These are phyloP conservation scores for Microtus oregoni DNA, from an alignment of 2,113 vertebrate genomes.

Conservation along the genomic window DNA sequence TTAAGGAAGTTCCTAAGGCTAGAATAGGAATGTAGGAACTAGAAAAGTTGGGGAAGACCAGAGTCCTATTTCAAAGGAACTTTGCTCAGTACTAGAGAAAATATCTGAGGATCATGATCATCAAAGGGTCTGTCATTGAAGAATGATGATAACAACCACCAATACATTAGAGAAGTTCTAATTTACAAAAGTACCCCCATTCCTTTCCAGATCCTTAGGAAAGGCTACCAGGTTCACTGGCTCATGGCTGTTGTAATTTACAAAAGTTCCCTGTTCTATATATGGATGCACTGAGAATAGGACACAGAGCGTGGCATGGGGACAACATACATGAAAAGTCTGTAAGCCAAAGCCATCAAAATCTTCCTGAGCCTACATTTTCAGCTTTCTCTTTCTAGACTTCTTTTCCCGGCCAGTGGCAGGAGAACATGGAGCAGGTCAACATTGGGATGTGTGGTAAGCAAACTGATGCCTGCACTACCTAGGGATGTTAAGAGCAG, in stretches of 20 bases:
- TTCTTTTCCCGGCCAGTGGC: not conserved
- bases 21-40: not conserved
- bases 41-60: not conserved
- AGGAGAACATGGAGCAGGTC: not conserved
- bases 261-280: not conserved
- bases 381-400: not conserved
- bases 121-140: not conserved
- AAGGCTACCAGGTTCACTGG: not conserved
- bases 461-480: not conserved
- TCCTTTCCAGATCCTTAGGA: not conserved
- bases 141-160: not conserved
- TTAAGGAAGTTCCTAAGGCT: not conserved
- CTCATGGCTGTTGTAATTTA: not conserved
- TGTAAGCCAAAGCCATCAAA: too few relatives aligned
- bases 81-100: not conserved
- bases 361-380: not conserved
- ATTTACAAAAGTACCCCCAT: not conserved
- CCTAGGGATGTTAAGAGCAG: not conserved
- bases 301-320: not conserved
- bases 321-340: accelerated
- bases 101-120: not conserved
- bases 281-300: not conserved
- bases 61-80: not conserved
- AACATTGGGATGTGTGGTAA: not conserved
- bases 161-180: not conserved